Evolutionary conservation across 2,888 invertebrate genomes (phyloP).

Genomic region (Melinaea marsaeus): DNA sequence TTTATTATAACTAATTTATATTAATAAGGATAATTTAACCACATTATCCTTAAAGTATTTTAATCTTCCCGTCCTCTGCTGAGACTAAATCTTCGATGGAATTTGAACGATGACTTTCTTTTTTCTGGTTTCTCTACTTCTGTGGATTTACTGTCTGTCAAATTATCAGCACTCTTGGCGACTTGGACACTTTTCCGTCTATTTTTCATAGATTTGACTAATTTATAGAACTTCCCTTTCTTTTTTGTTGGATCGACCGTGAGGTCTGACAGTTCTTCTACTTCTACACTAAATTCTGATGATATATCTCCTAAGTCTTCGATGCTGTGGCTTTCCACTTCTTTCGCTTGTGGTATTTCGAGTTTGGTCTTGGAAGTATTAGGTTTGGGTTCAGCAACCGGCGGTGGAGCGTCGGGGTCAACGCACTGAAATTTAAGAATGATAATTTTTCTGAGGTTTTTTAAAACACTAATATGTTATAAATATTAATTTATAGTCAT

Average conservation of each 20-base stretch:
- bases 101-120: constrained; percentile 66
- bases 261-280: constrained; percentile 59
- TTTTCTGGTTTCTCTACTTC: constrained; percentile 60
- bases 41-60: constrained; percentile 30
- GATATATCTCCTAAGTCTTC: constrained; percentile 73
- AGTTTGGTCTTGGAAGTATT: constrained; percentile 62
- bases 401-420: constrained; percentile 64
- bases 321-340: constrained; percentile 63
- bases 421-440: constrained; percentile 55
- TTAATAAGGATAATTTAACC: constrained; percentile 8
- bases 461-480: too few species aligned
- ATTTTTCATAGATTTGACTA: constrained; percentile 73
- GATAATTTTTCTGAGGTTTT: background rate
- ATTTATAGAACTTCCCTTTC: constrained; percentile 67
- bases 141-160: constrained; percentile 52
- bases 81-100: constrained; percentile 68
- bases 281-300: constrained; percentile 72
- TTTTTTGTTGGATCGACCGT: constrained; percentile 59
- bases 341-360: constrained; percentile 53
- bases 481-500: too few species aligned
- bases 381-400: constrained; percentile 57
- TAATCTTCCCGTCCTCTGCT: constrained; percentile 68
- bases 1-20: constrained; percentile 1
- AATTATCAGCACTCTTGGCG: constrained; percentile 68
- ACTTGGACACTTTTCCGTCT: constrained; percentile 72